phyloP scores from a whole-genome alignment of 2,113 vertebrate genomes.

The Nothoprocta perdicaria region DNA sequence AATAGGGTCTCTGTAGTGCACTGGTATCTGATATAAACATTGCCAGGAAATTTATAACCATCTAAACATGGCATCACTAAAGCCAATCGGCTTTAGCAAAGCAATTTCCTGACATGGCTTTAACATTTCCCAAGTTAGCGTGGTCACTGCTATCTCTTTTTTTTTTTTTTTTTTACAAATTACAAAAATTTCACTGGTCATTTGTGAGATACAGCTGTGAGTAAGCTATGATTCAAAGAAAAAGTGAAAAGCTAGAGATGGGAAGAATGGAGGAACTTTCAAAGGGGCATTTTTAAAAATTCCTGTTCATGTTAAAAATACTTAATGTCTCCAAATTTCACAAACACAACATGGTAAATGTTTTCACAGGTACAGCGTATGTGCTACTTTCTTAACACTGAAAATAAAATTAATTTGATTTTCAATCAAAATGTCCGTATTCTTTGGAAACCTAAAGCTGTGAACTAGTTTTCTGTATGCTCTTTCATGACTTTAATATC shows the following conservation, averaged over 20 bases:
- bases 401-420: background rate
- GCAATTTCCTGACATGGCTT: background rate
- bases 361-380: background rate
- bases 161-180: background rate
- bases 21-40: background rate
- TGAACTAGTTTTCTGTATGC: background rate
- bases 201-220: background rate
- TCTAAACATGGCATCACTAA: background rate
- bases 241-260: background rate
- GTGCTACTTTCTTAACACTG: background rate
- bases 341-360: background rate
- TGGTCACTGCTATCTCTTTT: background rate
- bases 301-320: background rate
- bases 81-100: background rate
- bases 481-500: background rate
- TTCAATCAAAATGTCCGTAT: background rate
- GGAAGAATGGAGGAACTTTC: background rate
- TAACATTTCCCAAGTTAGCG: background rate
- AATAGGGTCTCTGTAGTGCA: background rate
- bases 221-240: background rate
- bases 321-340: background rate
- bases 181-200: background rate
- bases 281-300: fast-evolving
- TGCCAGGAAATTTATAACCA: background rate
- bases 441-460: background rate